These are phyloP conservation scores for Lingula anatina DNA, from an alignment of 2,888 invertebrate species.

Conservation along the genomic window DNA sequence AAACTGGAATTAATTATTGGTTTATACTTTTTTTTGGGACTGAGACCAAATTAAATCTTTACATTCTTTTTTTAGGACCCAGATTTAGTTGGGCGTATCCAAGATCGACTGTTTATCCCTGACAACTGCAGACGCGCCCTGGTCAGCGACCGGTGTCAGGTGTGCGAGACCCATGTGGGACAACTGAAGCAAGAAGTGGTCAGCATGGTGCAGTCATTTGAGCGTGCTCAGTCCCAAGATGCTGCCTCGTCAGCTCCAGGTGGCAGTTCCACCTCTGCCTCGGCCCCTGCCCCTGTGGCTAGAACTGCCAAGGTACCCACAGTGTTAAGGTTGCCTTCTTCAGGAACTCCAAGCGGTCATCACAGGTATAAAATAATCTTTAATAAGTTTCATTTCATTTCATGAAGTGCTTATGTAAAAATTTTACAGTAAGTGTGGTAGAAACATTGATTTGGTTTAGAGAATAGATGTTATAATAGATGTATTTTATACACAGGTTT, in stretches of 20 bases:
- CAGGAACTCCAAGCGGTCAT: no score
- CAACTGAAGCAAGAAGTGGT: slow-evolving; percentile 39
- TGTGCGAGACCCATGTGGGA: slow-evolving; percentile 33
- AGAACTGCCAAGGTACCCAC: slow-evolving; percentile 19
- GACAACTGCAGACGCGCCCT: slow-evolving; percentile 22
- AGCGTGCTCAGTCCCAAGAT: slow-evolving; percentile 30
- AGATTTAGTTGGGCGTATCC: slow-evolving; percentile 21
- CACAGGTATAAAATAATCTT: no score
- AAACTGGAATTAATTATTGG: no score
- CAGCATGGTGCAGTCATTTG: slow-evolving; percentile 38
- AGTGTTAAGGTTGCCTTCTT: neutral
- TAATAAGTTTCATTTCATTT: no score
- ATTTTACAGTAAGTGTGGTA: no score
- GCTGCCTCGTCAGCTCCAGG: no score
- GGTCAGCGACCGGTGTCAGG: slow-evolving; percentile 28
- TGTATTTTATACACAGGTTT: no score
- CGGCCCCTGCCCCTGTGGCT: slow-evolving; percentile 22
- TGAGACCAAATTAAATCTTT: no score
- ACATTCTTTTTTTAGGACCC: slow-evolving; percentile 18
- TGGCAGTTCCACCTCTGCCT: slow-evolving; percentile 16
- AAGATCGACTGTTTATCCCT: slow-evolving; percentile 26
- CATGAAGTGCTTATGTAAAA: no score
- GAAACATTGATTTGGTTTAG: no score
- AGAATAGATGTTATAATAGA: no score
- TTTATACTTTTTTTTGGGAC: no score